A percentile compares a stretch with the other conserved stretches of the same genome.
These are phyloP conservation scores for Trogon melanurus DNA, from an alignment of 2,113 vertebrate species.

Conservation along the genomic window DNA sequence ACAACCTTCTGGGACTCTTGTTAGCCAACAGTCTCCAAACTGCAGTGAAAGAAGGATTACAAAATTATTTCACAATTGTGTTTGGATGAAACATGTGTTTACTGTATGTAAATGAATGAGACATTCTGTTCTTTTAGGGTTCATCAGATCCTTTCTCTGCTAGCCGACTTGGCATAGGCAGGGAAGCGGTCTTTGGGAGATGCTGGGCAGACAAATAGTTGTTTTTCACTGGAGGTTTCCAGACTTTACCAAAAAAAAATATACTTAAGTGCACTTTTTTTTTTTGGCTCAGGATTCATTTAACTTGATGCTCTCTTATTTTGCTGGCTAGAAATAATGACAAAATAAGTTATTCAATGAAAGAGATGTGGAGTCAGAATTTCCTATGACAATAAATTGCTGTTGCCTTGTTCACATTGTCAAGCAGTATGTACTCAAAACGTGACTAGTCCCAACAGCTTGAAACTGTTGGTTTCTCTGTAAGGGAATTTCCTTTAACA, in stretches of 20 bases:
- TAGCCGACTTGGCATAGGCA: slow-evolving; percentile 26
- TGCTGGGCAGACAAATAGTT: background rate
- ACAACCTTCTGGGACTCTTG: slow-evolving; percentile 64
- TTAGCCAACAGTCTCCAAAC: slow-evolving; percentile 63
- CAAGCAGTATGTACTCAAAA: background rate
- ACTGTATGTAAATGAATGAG: slow-evolving; percentile 78
- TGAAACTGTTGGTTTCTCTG: background rate
- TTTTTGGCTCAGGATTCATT: background rate
- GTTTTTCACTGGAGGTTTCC: background rate
- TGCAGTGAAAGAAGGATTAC: slow-evolving; percentile 71
- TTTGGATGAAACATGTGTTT: slow-evolving; percentile 76
- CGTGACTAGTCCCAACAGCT: background rate
- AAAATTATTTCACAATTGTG: slow-evolving; percentile 74
- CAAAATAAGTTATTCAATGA: background rate
- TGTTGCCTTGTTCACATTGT: background rate
- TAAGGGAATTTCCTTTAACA: background rate
- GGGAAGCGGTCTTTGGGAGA: slow-evolving; percentile 26
- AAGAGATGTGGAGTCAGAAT: background rate
- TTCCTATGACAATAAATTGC: background rate
- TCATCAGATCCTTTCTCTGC: slow-evolving; percentile 22
- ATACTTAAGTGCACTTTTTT: background rate
- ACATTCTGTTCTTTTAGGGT: slow-evolving; percentile 74
- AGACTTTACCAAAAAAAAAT: background rate
- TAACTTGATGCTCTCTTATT: background rate
- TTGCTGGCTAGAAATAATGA: background rate